These are phyloP conservation scores for Lepidochitona cinerea DNA, from an alignment of 2,888 invertebrate species.

Conservation along the genomic window DNA sequence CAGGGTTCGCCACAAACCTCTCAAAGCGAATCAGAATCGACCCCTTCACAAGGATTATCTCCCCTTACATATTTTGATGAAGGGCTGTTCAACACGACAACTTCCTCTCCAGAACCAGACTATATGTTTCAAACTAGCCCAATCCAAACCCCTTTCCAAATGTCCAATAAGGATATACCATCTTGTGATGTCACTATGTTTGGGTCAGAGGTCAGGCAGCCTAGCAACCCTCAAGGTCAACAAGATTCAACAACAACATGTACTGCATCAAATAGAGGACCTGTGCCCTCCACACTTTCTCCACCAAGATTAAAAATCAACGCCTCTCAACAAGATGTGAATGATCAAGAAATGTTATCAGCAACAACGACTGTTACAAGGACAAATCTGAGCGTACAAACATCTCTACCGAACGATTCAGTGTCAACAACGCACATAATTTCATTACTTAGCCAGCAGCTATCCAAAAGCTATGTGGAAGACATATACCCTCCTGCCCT, in stretches of 20 bases:
- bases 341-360: background rate
- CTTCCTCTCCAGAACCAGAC: background rate
- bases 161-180: too few species aligned
- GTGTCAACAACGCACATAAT: slow-evolving; percentile 40
- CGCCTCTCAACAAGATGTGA: background rate
- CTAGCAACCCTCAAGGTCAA: too few species aligned
- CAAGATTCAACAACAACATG: too few species aligned
- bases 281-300: background rate
- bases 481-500: slow-evolving; percentile 61
- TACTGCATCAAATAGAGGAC: too few species aligned
- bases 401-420: background rate
- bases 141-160: too few species aligned
- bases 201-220: too few species aligned
- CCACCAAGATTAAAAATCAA: background rate
- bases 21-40: slow-evolving; percentile 1
- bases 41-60: background rate
- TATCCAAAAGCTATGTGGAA: slow-evolving; percentile 54
- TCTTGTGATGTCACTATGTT: too few species aligned
- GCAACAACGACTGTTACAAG: background rate
- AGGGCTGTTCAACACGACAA: background rate
- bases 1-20: background rate
- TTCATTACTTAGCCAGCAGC: slow-evolving; percentile 52
- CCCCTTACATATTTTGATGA: background rate
- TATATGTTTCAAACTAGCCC: background rate
- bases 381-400: background rate